Base-by-base conservation (phyloP, 2,113 vertebrate genomes). In the Sapajus apella region DNA sequence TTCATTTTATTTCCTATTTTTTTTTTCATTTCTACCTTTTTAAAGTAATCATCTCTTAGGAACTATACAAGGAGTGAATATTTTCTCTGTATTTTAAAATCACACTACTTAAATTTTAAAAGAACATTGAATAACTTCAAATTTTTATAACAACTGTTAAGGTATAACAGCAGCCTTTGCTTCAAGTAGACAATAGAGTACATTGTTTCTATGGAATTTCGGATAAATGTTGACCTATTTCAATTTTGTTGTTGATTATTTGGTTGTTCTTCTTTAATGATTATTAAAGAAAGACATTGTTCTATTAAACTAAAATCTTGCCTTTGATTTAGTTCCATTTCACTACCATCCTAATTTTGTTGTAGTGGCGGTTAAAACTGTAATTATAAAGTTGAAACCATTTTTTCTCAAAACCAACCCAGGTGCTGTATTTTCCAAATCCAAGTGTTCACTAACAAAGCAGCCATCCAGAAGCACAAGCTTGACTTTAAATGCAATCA, bases 381-480 rank as follows among this genome's bases (percentile, higher is more conserved):
- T 84, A 30, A 86, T 70, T 64, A 88, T 66, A 40, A 87, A 96
- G 68, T 27, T 40, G 20, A 97, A 97, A 94, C 25, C 18, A 47
- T 95, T 96, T 96, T 88, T 35, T 88, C 58, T 86, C 58, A 93
- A 95, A 97, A 64, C 35, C 85, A 97, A 61, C 37, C 52, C 43
- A 96, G 80, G 75, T 85, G 35, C 81, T 93, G 0, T 12, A 45
- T 77, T 96, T 95, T 96, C 70, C 85, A 95, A 91, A 66, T 84
- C 79, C 77, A 83, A 91, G 87, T 52, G 25, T 52, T 95, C 81
- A 50, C 35, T 55, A 2, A n/a, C 66, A 97, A 72, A 12, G 55
- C 6, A 47, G 79, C 80, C 89, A 83, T 35, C 16, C 16, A 40
- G 25, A 90, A 95, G 61, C n/a, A n/a, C 61, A 35, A 40, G 91